phyloP scores from a whole-genome alignment of 2,113 vertebrate genomes.

The Caranx melampygus region DNA sequence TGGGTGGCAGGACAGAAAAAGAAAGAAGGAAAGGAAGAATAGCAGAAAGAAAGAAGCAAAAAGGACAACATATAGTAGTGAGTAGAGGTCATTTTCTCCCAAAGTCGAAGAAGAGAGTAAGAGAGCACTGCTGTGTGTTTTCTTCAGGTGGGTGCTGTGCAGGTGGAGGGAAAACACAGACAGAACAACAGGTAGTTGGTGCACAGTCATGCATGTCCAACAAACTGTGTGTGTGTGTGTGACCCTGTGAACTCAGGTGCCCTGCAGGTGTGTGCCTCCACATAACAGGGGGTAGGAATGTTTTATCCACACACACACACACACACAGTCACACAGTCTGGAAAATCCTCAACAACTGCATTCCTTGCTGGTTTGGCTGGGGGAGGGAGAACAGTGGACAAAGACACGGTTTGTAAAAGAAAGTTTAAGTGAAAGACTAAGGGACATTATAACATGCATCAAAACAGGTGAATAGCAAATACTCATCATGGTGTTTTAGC shows the following conservation, averaged over 20 bases:
- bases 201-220: conserved; percentile 75
- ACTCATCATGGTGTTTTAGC: not conserved
- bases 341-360: conserved; percentile 82
- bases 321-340: conserved; percentile 50
- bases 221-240: conserved; percentile 34
- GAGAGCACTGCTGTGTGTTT: not conserved
- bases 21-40: not conserved
- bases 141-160: conserved; percentile 8
- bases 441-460: not conserved
- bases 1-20: conserved; percentile 31
- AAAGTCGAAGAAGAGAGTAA: not conserved
- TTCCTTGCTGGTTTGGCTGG: conserved; percentile 75
- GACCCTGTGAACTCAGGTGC: conserved; percentile 81
- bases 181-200: conserved; percentile 73
- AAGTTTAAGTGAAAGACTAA: conserved; percentile 27
- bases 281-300: conserved; percentile 72
- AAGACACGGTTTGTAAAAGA: conserved; percentile 71
- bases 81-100: not conserved
- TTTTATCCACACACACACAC: conserved; percentile 41
- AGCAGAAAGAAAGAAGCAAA: not conserved
- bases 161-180: conserved; percentile 44
- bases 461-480: not conserved
- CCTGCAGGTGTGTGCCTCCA: conserved; percentile 83
- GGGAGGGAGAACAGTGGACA: conserved; percentile 70
- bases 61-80: not conserved